These are phyloP conservation scores for Drosophila tripunctata DNA, from an alignment of 2,888 invertebrate species.

Conservation along the genomic window DNA sequence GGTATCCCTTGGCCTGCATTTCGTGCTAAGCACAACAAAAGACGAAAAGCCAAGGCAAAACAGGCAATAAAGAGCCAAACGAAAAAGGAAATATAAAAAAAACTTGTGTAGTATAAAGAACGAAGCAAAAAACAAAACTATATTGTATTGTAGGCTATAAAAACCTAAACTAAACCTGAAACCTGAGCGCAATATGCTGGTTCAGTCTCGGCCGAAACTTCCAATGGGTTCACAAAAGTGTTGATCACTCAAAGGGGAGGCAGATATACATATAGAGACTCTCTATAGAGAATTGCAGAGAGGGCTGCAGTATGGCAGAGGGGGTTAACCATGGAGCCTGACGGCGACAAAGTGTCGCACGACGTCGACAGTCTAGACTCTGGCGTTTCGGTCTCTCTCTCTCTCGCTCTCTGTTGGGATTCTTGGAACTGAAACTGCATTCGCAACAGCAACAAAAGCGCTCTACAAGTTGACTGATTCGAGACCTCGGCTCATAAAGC, in stretches of 20 bases:
- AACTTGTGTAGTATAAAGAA: conserved; percentile 1
- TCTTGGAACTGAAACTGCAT: conserved; percentile 52
- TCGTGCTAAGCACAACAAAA: conserved; percentile 70
- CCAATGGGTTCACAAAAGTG: conserved; percentile 52
- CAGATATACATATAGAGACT: too few species aligned
- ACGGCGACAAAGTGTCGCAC: conserved; percentile 76
- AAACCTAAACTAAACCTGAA: conserved; percentile 71
- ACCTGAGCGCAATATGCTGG: conserved; percentile 74
- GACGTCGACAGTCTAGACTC: conserved; percentile 48
- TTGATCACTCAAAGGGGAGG: conserved; percentile 23
- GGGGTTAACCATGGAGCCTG: conserved; percentile 29
- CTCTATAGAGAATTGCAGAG: conserved; percentile 1
- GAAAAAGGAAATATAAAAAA: conserved; percentile 37
- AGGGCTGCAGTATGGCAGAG: neutral
- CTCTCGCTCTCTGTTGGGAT: conserved; percentile 15
- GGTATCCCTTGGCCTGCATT: conserved; percentile 45
- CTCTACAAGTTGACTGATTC: conserved; percentile 44
- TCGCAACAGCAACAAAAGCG: conserved; percentile 23
- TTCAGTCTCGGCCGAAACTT: conserved; percentile 43
- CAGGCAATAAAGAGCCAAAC: conserved; percentile 39
- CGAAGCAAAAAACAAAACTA: conserved; percentile 15
- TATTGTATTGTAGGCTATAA: conserved; percentile 61
- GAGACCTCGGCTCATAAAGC: conserved; percentile 41
- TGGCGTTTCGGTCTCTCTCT: conserved; percentile 1
- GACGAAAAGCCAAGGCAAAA: conserved; percentile 33